Base-by-base conservation (phyloP, 2,113 vertebrate species). In the Cyanocitta stelleri region DNA sequence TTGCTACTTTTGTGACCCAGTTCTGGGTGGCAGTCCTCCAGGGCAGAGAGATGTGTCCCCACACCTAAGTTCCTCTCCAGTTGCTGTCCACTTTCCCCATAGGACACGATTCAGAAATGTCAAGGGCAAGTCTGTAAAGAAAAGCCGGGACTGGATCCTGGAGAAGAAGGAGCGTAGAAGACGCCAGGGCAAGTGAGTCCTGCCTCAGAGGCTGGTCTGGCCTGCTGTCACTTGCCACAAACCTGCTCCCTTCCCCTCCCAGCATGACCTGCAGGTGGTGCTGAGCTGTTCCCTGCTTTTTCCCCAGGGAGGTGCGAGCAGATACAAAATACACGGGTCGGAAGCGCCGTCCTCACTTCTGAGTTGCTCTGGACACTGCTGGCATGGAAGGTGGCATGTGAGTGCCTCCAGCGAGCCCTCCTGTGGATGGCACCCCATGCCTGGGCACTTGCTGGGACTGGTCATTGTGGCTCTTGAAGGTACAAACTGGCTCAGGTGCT, bases 111-210 rank as follows among this genome's bases (percentile, higher is more conserved):
- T 98, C 84, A 98, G 97, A 92, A 98, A 97, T 4, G 51, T 97
- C 63, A 98, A 98, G 77, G 98, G 98, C 10, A 98, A 98, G 85
- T 96, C 98, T 2, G 97, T 69, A 52, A 99, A 98, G 97, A 99
- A 99, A 87, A 98, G 98, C 85, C 98, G 98, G 41, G 98, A 99
- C 73, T 99, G 99, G 99, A 98, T 99, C 89, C 61, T 99, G 24
- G 99, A 99, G 97, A 99, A 99, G 97, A 99, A 99, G 90, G 99
- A 99, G 68, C 98, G 99, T 8, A 97, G 98, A 6, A 97, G 99
- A 7, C 97, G 99, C 66, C 99, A 99, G 97, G 99, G 99, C 96
- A 98, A 98, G 99, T 99, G 43, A 97, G n/a, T 66, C 52, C 68
- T 62, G 66, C 44, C 56, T 64, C 74, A 33, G 61, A 37, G 87